Evolutionary conservation across 2,888 invertebrate genomes (phyloP), one percentile per base, ranked within the genome.

Genomic region (Microplitis deprimator): DNA sequence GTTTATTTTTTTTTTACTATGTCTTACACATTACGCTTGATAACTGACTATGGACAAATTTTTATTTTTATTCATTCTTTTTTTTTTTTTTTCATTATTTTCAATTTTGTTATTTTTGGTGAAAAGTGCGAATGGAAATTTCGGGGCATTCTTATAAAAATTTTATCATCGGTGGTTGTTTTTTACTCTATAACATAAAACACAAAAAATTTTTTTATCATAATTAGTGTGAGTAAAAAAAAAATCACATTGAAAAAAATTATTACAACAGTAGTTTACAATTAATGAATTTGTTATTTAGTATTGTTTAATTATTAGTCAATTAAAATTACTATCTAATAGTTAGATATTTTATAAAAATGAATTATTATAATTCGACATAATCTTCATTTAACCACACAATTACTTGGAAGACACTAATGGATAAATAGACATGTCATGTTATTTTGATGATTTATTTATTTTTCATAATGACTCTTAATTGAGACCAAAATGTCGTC

Each of bases 381-480:
- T 50, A 50, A 41, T 64, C 41, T 20, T 73, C 13, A 65, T 64
- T 72, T 39, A 72, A 76, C 72, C 29, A 67, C 67, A 76, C 72
- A 76, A 73, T 73, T 75, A 78, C 71, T 80, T 83, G 84, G 84
- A 85, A 85, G 85, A 85, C 85, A 85, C 83, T 82, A 85, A 80
- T 75, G 71, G 80, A 81, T 80, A 80, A 77, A 80, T n/a, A 65
- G 41, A 61, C 41, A 65, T 71, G 61, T 40, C 60, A 61, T 17
- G 59, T 75, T 39, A 61, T 59, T 39, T 6, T 59, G 50, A n/a
- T 29, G 59, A 77, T 20, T 73, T 40, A 70, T 61, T 69, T 29
- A 39, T 39, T 50, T 50, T 50, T 50, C 6, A 62, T 62, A 8
- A 17, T 16, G n/a, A 73, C 73, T 65, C 62, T 10, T 62, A 39